Conservation (phyloP, 2,888 invertebrate species). For the Caradrina kadenii region DNA sequence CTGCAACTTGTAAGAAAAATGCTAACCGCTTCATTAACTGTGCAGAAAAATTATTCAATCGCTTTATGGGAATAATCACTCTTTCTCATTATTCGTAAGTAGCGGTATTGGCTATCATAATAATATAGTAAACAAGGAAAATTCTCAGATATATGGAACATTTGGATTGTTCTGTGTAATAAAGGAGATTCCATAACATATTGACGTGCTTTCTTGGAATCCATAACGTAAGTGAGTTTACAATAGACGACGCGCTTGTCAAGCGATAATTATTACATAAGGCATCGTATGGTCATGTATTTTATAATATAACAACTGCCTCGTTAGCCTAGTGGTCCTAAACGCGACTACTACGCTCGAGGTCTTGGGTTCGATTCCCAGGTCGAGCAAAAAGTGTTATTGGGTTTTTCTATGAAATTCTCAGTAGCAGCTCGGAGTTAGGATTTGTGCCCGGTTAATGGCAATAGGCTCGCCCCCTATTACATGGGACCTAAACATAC, state of each 20-base stretch:
- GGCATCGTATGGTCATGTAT: constrained; percentile 1
- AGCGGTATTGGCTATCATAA: neutral
- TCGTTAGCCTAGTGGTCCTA: too few relatives aligned
- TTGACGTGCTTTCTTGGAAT: constrained; percentile 43
- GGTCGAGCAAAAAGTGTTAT: too few relatives aligned
- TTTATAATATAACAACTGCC: constrained; percentile 8
- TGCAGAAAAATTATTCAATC: neutral
- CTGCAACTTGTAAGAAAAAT: too few relatives aligned
- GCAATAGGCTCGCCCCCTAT: too few relatives aligned
- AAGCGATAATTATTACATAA: constrained; percentile 23
- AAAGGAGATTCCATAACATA: constrained; percentile 37
- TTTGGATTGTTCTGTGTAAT: constrained; percentile 2
- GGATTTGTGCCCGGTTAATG: too few relatives aligned
- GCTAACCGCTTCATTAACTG: too few relatives aligned
- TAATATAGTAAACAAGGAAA: constrained; percentile 19
- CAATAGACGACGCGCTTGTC: neutral
- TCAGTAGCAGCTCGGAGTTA: too few relatives aligned
- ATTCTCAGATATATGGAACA: neutral
- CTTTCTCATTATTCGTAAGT: neutral
- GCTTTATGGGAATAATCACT: neutral
- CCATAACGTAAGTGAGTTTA: constrained; percentile 22
- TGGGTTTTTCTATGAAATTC: too few relatives aligned
- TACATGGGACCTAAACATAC: too few relatives aligned
- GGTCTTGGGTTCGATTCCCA: too few relatives aligned
- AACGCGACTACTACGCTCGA: too few relatives aligned